Evolutionary conservation across 2,888 invertebrate genomes (phyloP), one percentile per base, ranked within the genome.

Genomic region (Hypomecis atomaria): DNA sequence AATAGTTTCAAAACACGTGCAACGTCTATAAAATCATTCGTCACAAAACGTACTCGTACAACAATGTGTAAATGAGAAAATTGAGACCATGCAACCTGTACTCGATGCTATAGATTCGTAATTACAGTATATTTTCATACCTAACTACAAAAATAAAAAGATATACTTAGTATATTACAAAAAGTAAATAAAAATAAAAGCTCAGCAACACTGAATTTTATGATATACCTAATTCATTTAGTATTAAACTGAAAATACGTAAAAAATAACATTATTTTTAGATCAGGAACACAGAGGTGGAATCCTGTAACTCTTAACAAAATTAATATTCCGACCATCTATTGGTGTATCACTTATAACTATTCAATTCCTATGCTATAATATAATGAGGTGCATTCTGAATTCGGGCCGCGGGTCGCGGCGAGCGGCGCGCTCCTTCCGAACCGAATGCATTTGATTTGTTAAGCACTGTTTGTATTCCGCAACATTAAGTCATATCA

Each of bases 331-430:
- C 81, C 78, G 84, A 84, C 82, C 80, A 78, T 86, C 84, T 89
- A 89, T 88, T 87, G 86, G 88, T 89, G 88, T 86, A 88, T 88
- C 83, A 85, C 90, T 90, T 91, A 90, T 34, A 76, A 78, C 89
- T 90, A 91, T 84, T 92, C 91, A 92, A 92, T 92, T 92, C 92
- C 92, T 91, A 92, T 81, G 78, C 87, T 90, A 89, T 78, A 82
- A 78, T 81, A 88, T 79, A 82, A 80, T 81, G 85, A 81, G 83
- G 81, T 82, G 82, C 83, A 75, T 71, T 69, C 74, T 40, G 23
- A 40, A 13, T 40, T 38, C 48, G 48, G 48, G 36, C 5, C 43
- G 43, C 50, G 66, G 53, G 57, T 6, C 66, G 72, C 69, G 64
- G 61, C 59, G 58, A 65, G 66, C 23, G 6, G 10, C 13, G 13